A percentile compares a stretch with the other conserved stretches of the same genome.
These are phyloP conservation scores for Festucalex cinctus DNA, from an alignment of 2,113 vertebrate species.

Conservation along the genomic window DNA sequence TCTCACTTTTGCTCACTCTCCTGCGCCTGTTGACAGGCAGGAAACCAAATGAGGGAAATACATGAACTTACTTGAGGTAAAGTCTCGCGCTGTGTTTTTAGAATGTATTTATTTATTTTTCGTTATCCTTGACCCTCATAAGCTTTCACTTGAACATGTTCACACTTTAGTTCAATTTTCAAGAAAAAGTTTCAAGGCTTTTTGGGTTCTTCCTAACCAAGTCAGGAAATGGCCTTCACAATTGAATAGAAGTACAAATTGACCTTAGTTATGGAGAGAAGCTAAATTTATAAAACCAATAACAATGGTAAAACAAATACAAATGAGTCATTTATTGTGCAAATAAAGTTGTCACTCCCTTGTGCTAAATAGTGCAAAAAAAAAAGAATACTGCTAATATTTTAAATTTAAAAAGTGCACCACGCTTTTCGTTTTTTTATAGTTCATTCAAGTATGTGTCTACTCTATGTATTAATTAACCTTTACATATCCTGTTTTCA, in stretches of 20 bases:
- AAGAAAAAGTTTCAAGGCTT: constrained; percentile 35
- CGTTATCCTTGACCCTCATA: constrained; percentile 43
- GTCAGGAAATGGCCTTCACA: constrained; percentile 36
- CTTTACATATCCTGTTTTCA: no score
- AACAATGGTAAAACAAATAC: no score
- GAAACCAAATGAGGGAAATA: constrained; percentile 61
- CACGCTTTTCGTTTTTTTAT: no score
- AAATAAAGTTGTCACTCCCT: no score
- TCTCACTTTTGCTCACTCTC: constrained; percentile 19
- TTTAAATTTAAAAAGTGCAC: no score
- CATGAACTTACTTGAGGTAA: constrained; percentile 60
- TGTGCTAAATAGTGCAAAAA: no score
- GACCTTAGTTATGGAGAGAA: not conserved
- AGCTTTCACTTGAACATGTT: constrained; percentile 26
- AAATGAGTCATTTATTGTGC: no score
- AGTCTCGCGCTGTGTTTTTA: constrained; percentile 14
- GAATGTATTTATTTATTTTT: constrained; percentile 6
- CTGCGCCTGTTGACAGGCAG: constrained; percentile 57
- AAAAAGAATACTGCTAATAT: no score
- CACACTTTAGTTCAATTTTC: constrained; percentile 32
- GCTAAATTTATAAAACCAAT: no score
- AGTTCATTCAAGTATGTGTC: no score
- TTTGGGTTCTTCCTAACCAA: constrained; percentile 22
- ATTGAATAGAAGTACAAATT: constrained; percentile 43
- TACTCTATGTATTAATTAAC: no score